phyloP scores from a whole-genome alignment of 2,113 vertebrate genomes.

The Prietella phreatophila region DNA sequence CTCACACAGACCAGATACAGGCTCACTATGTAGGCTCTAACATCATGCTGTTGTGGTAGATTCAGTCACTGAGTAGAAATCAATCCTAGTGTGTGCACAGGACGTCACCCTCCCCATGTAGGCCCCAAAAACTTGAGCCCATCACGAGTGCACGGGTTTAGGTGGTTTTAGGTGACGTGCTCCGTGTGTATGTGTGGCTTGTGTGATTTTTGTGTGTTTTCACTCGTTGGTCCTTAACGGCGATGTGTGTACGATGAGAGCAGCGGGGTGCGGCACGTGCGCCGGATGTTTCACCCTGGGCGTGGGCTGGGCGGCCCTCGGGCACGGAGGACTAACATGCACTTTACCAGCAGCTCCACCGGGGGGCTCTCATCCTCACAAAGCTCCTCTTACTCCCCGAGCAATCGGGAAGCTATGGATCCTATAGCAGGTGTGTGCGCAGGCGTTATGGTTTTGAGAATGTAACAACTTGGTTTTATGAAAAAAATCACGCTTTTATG shows the following conservation, averaged over 20 bases:
- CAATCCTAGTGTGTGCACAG: not conserved
- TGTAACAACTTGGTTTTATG: not conserved
- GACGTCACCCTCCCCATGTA: too few species aligned
- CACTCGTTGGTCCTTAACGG: slow-evolving; percentile 77
- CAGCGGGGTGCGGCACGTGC: slow-evolving; percentile 97
- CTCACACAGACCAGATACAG: not conserved
- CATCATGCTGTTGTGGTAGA: too few species aligned
- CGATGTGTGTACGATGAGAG: slow-evolving; percentile 83
- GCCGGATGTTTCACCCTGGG: slow-evolving; percentile 98
- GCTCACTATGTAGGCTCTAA: not conserved
- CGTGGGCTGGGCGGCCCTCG: slow-evolving; percentile 93
- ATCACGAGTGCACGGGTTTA: not conserved
- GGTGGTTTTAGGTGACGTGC: not conserved
- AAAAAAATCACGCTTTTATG: not conserved
- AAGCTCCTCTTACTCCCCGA: slow-evolving; percentile 98
- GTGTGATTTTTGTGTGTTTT: not conserved
- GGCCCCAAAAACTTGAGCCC: too few species aligned
- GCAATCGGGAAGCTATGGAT: slow-evolving; percentile 99
- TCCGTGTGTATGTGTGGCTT: not conserved
- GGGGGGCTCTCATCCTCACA: slow-evolving; percentile 96
- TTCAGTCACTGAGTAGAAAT: not conserved
- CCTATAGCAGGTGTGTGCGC: slow-evolving; percentile 92
- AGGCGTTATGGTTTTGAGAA: not conserved
- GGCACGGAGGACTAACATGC: slow-evolving; percentile 98
- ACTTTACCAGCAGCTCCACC: slow-evolving; percentile 97